phyloP scores from a whole-genome alignment of 2,113 vertebrate genomes.

The Notarius lentiginosus region DNA sequence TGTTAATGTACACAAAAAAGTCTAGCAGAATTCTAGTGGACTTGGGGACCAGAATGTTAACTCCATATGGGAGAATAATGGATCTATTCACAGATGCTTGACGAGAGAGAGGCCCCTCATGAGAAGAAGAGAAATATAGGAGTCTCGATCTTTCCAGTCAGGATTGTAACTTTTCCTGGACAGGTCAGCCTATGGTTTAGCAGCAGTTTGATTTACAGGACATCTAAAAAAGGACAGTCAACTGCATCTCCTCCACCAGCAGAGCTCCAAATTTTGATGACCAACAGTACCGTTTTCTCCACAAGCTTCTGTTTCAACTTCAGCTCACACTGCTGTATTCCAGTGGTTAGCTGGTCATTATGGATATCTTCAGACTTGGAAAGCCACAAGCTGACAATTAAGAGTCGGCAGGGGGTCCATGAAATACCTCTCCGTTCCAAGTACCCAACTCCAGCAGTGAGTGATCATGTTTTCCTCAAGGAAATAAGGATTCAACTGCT shows the following conservation, averaged over 20 bases:
- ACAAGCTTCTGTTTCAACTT: slow-evolving; percentile 9
- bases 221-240: slow-evolving; percentile 44
- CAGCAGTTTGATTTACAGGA: slow-evolving; percentile 58
- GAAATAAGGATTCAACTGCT: background rate
- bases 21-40: background rate
- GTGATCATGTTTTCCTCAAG: slow-evolving; percentile 34
- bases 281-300: slow-evolving; percentile 1
- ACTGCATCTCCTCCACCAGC: slow-evolving; percentile 34
- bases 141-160: slow-evolving; percentile 28
- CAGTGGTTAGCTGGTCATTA: slow-evolving; percentile 24
- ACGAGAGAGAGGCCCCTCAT: background rate
- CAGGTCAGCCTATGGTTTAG: slow-evolving; percentile 55
- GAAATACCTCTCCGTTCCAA: slow-evolving; percentile 19
- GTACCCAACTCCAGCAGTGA: slow-evolving; percentile 32
- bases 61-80: slow-evolving; percentile 31
- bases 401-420: background rate
- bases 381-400: background rate
- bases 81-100: slow-evolving; percentile 28
- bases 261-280: slow-evolving; percentile 20
- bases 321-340: slow-evolving; percentile 15
- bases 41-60: background rate
- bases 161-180: slow-evolving; percentile 41
- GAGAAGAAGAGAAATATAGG: slow-evolving; percentile 46
- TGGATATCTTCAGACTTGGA: background rate
- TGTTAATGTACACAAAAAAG: background rate